Evolutionary conservation across 2,888 invertebrate species (phyloP).

Genomic region (Drosophila prostipennis): DNA sequence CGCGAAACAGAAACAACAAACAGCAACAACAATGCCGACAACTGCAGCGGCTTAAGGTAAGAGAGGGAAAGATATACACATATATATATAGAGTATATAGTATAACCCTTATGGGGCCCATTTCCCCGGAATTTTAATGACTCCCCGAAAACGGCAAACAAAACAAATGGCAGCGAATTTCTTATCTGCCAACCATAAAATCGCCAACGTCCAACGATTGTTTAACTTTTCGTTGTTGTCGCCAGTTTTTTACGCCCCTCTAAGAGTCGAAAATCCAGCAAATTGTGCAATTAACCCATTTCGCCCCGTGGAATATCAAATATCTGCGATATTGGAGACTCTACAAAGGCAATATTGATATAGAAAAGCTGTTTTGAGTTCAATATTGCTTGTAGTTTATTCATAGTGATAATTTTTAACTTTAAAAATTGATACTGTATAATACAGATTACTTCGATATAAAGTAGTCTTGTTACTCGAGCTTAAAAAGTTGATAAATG

Average conservation of each 20-base stretch:
- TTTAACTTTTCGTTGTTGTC: conserved; percentile 43
- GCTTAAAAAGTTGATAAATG: too few species aligned
- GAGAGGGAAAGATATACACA: conserved; percentile 18
- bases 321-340: conserved; percentile 1
- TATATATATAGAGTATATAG: neutral
- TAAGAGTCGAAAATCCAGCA: conserved; percentile 27
- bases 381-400: too few species aligned
- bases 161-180: conserved; percentile 51
- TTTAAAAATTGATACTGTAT: too few species aligned
- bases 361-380: neutral
- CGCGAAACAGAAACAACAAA: conserved; percentile 34
- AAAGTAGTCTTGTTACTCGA: too few species aligned
- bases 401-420: too few species aligned
- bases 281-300: conserved; percentile 68
- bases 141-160: conserved; percentile 34
- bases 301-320: conserved; percentile 21
- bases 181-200: conserved; percentile 67
- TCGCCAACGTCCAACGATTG: conserved; percentile 59
- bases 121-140: conserved; percentile 74
- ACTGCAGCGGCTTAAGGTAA: conserved; percentile 73
- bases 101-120: conserved; percentile 29
- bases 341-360: neutral
- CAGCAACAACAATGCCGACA: conserved; percentile 67
- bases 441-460: too few species aligned
- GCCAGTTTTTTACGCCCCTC: conserved; percentile 7